These are phyloP conservation scores for Baryphthengus martii DNA, from an alignment of 2,113 vertebrate species.

Conservation along the genomic window DNA sequence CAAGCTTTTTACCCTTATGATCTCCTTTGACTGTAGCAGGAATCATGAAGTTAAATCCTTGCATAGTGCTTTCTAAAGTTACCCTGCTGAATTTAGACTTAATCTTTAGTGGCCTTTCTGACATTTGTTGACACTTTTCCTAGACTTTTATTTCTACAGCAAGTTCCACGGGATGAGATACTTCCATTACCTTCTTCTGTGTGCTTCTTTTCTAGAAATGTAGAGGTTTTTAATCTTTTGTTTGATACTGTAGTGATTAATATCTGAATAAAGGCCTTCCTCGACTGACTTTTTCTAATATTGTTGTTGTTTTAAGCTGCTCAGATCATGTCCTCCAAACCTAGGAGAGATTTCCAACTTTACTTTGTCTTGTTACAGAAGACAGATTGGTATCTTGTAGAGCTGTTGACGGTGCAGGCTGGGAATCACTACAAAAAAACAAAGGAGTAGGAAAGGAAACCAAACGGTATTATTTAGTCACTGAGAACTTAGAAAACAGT, in stretches of 20 bases:
- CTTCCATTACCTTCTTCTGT: neutral
- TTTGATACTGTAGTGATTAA: neutral
- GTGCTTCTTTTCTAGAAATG: neutral
- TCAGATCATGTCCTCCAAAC: neutral
- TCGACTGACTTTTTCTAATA: neutral
- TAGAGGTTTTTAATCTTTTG: rapidly evolving
- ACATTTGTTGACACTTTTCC: neutral
- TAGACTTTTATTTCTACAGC: neutral
- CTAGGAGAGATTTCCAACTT: neutral
- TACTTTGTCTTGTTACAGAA: neutral
- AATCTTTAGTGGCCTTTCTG: neutral
- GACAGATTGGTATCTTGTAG: neutral
- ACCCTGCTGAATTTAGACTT: neutral
- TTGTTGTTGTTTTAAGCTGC: neutral
- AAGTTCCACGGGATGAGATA: neutral
- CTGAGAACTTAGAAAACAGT: neutral
- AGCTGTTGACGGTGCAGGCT: neutral
- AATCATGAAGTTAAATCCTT: neutral
- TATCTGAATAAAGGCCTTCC: neutral
- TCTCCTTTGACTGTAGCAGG: neutral
- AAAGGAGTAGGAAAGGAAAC: neutral
- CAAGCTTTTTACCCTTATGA: neutral
- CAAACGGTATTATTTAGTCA: neutral
- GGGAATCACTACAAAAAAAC: neutral
- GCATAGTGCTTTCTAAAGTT: neutral